phyloP scores from a whole-genome alignment of 2,888 invertebrate species.

The Meteorus colon region DNA sequence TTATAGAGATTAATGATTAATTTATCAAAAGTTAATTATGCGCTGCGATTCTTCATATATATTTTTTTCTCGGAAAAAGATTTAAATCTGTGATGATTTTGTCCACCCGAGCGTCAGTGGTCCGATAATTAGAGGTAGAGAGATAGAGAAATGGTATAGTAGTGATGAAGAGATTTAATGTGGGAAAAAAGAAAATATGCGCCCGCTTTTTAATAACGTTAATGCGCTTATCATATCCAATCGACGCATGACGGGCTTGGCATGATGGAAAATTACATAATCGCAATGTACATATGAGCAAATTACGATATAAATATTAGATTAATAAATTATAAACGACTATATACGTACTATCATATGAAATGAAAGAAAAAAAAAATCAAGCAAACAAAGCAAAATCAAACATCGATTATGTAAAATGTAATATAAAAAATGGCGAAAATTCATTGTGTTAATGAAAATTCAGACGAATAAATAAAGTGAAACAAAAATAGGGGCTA shows the following conservation, averaged over 20 bases:
- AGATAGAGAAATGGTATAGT: neutral
- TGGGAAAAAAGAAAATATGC: neutral
- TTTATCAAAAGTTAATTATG: neutral
- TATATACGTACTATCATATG: conserved; percentile 28
- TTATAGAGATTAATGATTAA: neutral
- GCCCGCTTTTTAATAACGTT: conserved; percentile 16
- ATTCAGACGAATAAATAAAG: conserved; percentile 25
- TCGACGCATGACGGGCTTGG: conserved; percentile 39
- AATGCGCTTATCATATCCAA: conserved; percentile 39
- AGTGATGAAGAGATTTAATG: neutral
- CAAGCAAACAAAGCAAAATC: conserved; percentile 15
- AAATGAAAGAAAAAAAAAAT: neutral
- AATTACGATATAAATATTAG: conserved; percentile 49
- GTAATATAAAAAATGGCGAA: conserved; percentile 56
- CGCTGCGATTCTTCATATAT: neutral
- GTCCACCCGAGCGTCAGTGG: neutral
- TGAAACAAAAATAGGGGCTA: conserved; percentile 15
- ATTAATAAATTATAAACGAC: conserved; percentile 38
- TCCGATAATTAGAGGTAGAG: neutral
- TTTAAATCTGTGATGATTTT: conserved; percentile 47
- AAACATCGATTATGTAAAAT: conserved; percentile 60
- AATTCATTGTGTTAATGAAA: conserved; percentile 34
- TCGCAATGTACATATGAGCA: conserved; percentile 36
- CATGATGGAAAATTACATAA: conserved; percentile 32
- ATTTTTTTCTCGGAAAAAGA: neutral